Percentiles rank a stretch among this genome's conserved stretches.
These are phyloP conservation scores for Nycticebus coucang DNA, from an alignment of 2,113 vertebrate species.

Conservation along the genomic window DNA sequence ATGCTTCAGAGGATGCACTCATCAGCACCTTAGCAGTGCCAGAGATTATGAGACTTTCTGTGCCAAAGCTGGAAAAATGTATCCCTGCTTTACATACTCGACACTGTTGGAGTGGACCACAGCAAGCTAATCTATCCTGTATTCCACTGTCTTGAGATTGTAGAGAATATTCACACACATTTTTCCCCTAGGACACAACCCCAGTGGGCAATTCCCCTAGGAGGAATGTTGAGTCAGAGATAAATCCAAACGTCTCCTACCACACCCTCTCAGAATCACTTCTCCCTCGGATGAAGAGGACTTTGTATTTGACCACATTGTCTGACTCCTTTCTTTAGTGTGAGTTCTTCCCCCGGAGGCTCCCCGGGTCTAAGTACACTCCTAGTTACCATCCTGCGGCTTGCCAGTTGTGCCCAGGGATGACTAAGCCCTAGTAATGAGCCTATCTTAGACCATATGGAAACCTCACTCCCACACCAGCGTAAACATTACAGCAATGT, in stretches of 20 bases:
- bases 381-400: neutral
- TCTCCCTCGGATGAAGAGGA: neutral
- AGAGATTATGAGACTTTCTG: neutral
- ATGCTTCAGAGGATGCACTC: neutral
- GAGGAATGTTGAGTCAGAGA: neutral
- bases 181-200: neutral
- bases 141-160: neutral
- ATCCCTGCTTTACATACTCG: neutral
- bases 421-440: neutral
- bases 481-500: neutral
- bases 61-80: neutral
- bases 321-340: neutral
- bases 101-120: neutral
- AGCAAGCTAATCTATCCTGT: neutral
- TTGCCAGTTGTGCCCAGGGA: neutral
- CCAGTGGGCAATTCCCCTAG: neutral
- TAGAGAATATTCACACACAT: neutral
- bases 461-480: neutral
- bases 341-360: neutral
- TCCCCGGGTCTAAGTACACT: neutral
- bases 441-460: neutral
- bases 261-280: neutral
- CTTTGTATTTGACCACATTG: neutral
- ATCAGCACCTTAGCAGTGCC: neutral
- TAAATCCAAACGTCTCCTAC: neutral